These are phyloP conservation scores for Elaeidobius kamerunicus DNA, from an alignment of 2,888 invertebrate species.

Conservation along the genomic window DNA sequence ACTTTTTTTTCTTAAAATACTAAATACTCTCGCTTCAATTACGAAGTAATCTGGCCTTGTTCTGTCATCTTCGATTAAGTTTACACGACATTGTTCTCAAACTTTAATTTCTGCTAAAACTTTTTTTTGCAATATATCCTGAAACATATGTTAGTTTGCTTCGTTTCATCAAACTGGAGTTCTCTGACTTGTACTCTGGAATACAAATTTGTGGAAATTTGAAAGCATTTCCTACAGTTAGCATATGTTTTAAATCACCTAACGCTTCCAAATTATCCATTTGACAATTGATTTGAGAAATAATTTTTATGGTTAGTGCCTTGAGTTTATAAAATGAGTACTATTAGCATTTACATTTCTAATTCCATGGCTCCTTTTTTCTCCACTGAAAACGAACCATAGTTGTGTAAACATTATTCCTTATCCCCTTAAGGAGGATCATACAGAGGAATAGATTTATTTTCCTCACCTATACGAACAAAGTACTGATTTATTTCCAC, in stretches of 20 bases:
- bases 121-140: slow-evolving; percentile 4
- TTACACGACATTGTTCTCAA: background rate
- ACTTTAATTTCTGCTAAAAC: slow-evolving; percentile 5
- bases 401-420: too few relatives aligned
- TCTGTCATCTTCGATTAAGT: slow-evolving; percentile 1
- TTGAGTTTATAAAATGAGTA: too few relatives aligned
- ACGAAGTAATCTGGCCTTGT: background rate
- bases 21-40: slow-evolving; percentile 1
- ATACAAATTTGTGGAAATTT: slow-evolving; percentile 6
- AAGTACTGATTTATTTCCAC: too few relatives aligned
- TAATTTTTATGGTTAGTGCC: too few relatives aligned
- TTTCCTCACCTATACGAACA: too few relatives aligned
- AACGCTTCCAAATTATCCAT: background rate
- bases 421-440: too few relatives aligned
- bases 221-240: background rate
- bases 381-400: too few relatives aligned
- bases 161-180: background rate
- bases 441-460: too few relatives aligned
- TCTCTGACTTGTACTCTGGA: slow-evolving; percentile 4
- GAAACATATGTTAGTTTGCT: slow-evolving; percentile 12
- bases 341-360: too few relatives aligned
- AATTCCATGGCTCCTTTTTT: too few relatives aligned
- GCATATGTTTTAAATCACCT: slow-evolving; percentile 1
- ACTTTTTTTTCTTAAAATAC: background rate
- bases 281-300: too few relatives aligned